Conservation (phyloP, 2,113 vertebrate genomes). For the Emberiza fucata region DNA sequence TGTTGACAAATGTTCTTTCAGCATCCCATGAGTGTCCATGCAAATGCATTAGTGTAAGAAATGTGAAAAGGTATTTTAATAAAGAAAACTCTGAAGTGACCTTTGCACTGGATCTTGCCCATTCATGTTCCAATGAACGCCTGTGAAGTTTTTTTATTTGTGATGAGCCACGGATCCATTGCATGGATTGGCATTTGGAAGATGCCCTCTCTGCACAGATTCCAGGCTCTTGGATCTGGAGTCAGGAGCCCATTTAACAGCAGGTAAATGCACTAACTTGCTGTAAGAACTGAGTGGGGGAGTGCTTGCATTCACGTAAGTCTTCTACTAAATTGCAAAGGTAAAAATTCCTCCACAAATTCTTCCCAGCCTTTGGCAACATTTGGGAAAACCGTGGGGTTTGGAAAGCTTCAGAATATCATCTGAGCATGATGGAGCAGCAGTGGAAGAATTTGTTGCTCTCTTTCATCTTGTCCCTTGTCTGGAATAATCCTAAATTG, state of each 20-base stretch:
- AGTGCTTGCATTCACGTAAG: background rate
- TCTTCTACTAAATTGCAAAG: background rate
- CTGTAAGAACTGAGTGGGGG: background rate
- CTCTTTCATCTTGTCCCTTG: background rate
- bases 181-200: background rate
- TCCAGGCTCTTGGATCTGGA: background rate
- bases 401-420: background rate
- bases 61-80: conserved; percentile 59
- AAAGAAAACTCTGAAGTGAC: conserved; percentile 72
- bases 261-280: background rate
- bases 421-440: background rate
- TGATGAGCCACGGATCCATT: background rate
- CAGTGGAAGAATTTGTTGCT: background rate
- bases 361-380: background rate
- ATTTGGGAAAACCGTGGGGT: background rate
- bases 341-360: background rate
- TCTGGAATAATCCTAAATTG: background rate
- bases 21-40: background rate
- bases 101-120: conserved; percentile 28
- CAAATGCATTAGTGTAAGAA: conserved; percentile 2
- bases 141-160: background rate
- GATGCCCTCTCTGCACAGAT: background rate
- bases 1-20: background rate
- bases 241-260: background rate
- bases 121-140: background rate